These are phyloP conservation scores for Ornithoptera alexandrae DNA, from an alignment of 2,888 invertebrate genomes.

Conservation along the genomic window DNA sequence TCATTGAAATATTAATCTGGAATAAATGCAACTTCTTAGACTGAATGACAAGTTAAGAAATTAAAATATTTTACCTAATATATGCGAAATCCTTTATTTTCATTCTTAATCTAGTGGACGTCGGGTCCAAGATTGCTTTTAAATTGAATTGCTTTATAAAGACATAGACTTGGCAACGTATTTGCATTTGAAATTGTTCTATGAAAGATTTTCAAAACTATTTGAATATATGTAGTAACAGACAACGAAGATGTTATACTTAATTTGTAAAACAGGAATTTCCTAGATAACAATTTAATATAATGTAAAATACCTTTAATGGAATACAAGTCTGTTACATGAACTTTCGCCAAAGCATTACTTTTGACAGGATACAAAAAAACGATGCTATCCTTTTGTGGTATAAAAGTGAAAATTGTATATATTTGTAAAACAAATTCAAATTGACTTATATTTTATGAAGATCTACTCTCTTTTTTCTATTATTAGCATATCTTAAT, in stretches of 20 bases:
- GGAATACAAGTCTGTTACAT: no score
- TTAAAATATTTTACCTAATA: not conserved
- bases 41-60: not conserved
- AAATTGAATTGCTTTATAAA: conserved; percentile 24
- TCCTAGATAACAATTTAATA: no score
- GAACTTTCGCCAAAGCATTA: no score
- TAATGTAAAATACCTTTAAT: no score
- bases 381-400: no score
- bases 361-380: no score
- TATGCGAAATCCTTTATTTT: conserved; percentile 14
- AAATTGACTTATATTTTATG: no score
- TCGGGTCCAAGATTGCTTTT: conserved; percentile 23
- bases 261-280: not conserved
- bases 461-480: no score
- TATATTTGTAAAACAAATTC: no score
- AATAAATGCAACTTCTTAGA: not conserved
- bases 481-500: no score
- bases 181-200: conserved; percentile 27
- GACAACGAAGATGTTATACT: not conserved
- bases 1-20: not conserved
- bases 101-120: conserved; percentile 21
- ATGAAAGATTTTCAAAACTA: conserved; percentile 9
- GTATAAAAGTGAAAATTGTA: no score
- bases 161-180: conserved; percentile 28
- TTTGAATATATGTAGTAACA: not conserved